Evolutionary conservation across 2,113 vertebrate genomes (phyloP).

Genomic region (Anser brachyrhynchus): DNA sequence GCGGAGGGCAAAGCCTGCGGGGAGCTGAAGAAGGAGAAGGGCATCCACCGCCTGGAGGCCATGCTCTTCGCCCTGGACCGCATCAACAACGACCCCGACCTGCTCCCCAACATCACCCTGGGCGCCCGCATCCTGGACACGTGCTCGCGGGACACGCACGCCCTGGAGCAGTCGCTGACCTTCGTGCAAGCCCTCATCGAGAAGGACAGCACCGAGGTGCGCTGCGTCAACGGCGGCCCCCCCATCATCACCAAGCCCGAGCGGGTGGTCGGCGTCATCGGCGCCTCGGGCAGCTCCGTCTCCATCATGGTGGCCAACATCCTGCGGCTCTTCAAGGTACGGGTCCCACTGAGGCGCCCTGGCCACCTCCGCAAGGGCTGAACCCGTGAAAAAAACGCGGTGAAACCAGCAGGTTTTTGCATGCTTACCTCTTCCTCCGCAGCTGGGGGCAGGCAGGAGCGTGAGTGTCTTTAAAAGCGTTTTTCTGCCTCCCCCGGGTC

Average conservation of each 20-base stretch:
- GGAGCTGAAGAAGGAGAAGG: conserved; percentile 96
- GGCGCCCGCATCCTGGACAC: conserved; percentile 95
- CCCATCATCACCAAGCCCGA: conserved; percentile 96
- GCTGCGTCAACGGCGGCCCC: conserved; percentile 89
- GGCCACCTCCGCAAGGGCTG: conserved; percentile 25
- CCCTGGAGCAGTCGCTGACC: conserved; percentile 95
- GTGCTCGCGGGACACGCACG: conserved; percentile 94
- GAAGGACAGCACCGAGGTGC: conserved; percentile 94
- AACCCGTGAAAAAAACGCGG: background rate
- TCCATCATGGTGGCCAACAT: conserved; percentile 99
- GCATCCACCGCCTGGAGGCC: conserved; percentile 94
- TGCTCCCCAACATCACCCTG: conserved; percentile 95
- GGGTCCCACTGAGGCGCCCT: background rate
- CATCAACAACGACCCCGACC: conserved; percentile 94
- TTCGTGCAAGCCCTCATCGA: conserved; percentile 96
- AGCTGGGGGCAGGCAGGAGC: background rate
- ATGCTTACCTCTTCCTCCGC: background rate
- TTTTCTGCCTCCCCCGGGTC: conserved; percentile 1
- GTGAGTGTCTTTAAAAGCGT: background rate
- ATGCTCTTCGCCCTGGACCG: conserved; percentile 96
- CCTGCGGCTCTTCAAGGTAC: conserved; percentile 95
- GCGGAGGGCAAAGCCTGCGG: conserved; percentile 91
- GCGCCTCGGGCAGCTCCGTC: conserved; percentile 93
- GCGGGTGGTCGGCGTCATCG: conserved; percentile 92
- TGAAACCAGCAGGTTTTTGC: background rate